phyloP scores from a whole-genome alignment of 2,888 invertebrate species.

The Nephrotoma guestfalica region DNA sequence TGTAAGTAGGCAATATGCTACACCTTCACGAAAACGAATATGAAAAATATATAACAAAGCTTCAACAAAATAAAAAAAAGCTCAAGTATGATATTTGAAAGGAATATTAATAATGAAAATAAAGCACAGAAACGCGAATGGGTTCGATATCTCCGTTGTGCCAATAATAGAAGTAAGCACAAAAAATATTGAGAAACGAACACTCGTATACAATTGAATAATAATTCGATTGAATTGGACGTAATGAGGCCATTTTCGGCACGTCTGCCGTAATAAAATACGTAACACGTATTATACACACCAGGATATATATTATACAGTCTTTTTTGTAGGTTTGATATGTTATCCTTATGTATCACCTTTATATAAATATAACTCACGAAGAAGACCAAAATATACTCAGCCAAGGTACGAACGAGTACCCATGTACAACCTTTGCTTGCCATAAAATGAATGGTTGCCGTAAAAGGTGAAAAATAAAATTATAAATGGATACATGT shows the following conservation, averaged over 20 bases:
- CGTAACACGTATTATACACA: neutral
- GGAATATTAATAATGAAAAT: neutral
- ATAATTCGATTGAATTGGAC: constrained; percentile 1
- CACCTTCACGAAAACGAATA: neutral
- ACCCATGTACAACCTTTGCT: neutral
- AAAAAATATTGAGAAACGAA: neutral
- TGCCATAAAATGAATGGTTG: neutral
- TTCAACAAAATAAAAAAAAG: neutral
- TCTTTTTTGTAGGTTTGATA: neutral
- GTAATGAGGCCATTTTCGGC: constrained; percentile 1
- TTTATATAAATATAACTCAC: neutral
- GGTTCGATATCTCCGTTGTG: neutral
- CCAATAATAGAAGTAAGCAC: neutral
- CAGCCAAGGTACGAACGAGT: neutral
- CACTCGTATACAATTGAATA: neutral
- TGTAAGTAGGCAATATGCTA: neutral
- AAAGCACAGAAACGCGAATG: neutral
- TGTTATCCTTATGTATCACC: neutral
- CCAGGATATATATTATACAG: neutral
- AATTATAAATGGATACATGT: neutral
- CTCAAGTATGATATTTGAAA: neutral
- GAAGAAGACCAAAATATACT: neutral
- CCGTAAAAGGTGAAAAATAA: neutral
- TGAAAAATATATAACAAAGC: neutral
- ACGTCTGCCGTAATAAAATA: neutral